A percentile compares a stretch with the other conserved stretches of the same genome.
Conservation (phyloP, 2,888 invertebrate genomes). For the Gastrophysa polygoni region DNA sequence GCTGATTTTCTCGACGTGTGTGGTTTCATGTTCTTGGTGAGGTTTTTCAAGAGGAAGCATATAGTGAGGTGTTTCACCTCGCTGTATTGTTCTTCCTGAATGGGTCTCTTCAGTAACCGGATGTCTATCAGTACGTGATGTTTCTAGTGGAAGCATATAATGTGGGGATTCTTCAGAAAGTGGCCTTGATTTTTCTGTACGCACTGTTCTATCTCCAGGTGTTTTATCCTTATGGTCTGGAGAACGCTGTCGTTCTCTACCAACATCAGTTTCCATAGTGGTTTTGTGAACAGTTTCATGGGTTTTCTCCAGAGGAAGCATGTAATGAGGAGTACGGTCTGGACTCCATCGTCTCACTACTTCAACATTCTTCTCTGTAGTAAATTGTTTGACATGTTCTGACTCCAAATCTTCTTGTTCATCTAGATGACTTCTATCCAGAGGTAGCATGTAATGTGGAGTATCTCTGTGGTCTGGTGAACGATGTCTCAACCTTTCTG, state of each 20-base stretch:
- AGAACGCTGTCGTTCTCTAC: not conserved
- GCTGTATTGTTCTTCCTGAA: not conserved
- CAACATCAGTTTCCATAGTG: not conserved
- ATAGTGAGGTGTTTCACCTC: constrained; percentile 10
- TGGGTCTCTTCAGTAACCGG: not conserved
- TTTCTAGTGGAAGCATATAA: constrained; percentile 53
- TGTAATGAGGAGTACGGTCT: constrained; percentile 25
- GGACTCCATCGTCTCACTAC: not conserved
- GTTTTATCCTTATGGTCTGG: constrained; percentile 28
- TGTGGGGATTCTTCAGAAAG: constrained; percentile 46
- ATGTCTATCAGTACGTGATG: constrained; percentile 12
- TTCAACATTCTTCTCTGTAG: not conserved
- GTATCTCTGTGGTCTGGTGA: constrained; percentile 36
- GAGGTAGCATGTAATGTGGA: constrained; percentile 51
- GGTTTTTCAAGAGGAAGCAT: constrained; percentile 46
- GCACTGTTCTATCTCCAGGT: constrained; percentile 8
- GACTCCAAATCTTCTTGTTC: not conserved
- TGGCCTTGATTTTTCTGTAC: not conserved
- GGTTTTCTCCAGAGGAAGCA: constrained; percentile 26
- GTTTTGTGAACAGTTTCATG: not conserved
- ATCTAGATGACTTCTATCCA: constrained; percentile 39
- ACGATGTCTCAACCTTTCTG: not conserved
- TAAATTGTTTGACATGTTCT: not conserved
- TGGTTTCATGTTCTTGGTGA: constrained; percentile 6
- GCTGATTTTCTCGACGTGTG: not conserved